Conservation (phyloP, 2,888 invertebrate genomes). For the Metallyticus violacea region DNA sequence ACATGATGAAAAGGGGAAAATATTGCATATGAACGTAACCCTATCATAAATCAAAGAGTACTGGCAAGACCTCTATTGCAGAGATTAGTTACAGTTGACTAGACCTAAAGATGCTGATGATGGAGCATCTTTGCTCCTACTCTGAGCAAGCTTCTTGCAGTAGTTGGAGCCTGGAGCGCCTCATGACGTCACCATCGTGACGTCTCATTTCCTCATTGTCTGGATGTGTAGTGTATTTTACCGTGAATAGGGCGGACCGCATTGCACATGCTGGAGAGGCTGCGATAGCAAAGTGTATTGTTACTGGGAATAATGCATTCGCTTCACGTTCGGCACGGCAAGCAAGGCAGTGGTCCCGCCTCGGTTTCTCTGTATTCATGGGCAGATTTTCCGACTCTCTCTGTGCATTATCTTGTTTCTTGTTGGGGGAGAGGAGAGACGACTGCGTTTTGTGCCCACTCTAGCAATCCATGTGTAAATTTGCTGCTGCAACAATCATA, state of each 20-base stretch:
- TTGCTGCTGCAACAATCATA: not conserved
- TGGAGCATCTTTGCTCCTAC: not conserved
- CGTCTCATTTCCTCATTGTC: slow-evolving; percentile 17
- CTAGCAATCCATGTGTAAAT: not conserved
- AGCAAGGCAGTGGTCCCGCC: not conserved
- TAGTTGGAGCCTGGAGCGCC: not conserved
- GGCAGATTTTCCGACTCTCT: not conserved
- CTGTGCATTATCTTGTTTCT: slow-evolving; percentile 12
- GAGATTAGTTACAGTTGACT: too few species aligned
- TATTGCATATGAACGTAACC: too few species aligned
- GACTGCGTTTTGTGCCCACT: too few species aligned
- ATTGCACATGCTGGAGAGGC: not conserved
- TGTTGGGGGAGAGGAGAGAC: not conserved
- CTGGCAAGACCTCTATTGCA: too few species aligned
- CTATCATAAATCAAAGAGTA: too few species aligned
- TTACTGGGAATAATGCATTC: not conserved
- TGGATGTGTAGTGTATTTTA: not conserved
- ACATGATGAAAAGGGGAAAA: too few species aligned
- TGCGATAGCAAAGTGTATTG: not conserved
- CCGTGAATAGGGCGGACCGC: not conserved
- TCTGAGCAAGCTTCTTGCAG: not conserved
- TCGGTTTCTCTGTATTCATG: not conserved
- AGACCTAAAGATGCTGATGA: not conserved
- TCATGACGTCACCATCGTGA: not conserved
- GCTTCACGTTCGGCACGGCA: not conserved